phyloP scores from a whole-genome alignment of 64 coral and sea anemone genomes.

The Stylophora pistillata region DNA sequence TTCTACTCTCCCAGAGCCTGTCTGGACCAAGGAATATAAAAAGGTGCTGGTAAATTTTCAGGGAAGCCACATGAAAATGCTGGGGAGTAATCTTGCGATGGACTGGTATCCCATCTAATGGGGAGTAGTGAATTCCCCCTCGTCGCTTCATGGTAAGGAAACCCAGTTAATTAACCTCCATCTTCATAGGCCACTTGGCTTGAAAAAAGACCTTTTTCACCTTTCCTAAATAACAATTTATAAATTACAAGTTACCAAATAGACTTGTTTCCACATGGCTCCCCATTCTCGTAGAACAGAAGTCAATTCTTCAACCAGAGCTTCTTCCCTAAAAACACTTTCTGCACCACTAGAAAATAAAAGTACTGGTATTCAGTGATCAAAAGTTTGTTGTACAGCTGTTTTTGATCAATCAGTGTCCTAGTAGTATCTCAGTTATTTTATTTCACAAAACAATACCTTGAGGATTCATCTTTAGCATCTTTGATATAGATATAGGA shows the following conservation, averaged over 20 bases:
- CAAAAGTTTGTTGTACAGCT: not conserved
- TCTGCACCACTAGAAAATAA: conserved; percentile 14
- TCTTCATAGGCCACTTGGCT: not conserved
- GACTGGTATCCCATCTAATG: too few relatives aligned
- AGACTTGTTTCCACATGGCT: conserved; percentile 84
- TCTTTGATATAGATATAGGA: conserved; percentile 82
- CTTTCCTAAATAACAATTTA: not conserved
- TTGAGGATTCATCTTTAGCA: conserved; percentile 55
- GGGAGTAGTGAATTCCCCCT: too few relatives aligned
- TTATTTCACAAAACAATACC: conserved; percentile 16
- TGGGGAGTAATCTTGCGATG: too few relatives aligned
- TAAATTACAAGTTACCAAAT: conserved; percentile 51
- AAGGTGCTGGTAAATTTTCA: too few relatives aligned
- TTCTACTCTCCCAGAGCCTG: too few relatives aligned
- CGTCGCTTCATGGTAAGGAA: too few relatives aligned
- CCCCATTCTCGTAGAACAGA: conserved; percentile 97
- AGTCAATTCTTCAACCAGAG: conserved; percentile 91
- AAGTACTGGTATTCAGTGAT: not conserved
- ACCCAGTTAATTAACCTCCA: not conserved
- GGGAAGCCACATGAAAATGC: too few relatives aligned
- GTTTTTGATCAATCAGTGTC: not conserved
- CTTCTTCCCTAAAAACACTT: conserved; percentile 40
- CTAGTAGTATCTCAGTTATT: not conserved
- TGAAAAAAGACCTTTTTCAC: not conserved
- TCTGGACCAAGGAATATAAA: too few relatives aligned